Conservation (phyloP, 2,113 vertebrate genomes). For the Chamaea fasciata region DNA sequence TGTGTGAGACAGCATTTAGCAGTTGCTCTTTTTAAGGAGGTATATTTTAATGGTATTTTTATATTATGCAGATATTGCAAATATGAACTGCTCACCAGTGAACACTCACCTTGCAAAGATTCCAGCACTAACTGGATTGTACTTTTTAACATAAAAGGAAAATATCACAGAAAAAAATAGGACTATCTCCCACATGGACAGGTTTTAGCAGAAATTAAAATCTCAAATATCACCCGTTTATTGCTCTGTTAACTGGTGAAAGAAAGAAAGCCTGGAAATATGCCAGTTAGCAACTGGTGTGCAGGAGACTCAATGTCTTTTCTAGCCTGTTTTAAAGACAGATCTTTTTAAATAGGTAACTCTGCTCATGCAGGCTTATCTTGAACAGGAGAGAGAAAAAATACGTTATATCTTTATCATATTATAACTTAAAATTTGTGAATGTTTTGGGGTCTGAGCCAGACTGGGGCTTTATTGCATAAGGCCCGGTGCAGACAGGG, state of each 20-base stretch:
- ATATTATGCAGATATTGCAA: slow-evolving; percentile 27
- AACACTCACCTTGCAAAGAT: slow-evolving; percentile 6
- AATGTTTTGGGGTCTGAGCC: not conserved
- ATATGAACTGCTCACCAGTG: slow-evolving; percentile 41
- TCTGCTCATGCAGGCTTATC: not conserved
- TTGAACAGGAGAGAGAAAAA: not conserved
- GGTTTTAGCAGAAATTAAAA: slow-evolving; percentile 41
- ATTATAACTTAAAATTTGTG: not conserved
- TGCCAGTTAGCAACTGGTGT: not conserved
- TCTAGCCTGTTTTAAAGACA: not conserved
- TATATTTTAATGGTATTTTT: slow-evolving; percentile 42
- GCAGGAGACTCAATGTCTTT: not conserved
- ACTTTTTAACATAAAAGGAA: not conserved
- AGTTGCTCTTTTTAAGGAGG: slow-evolving; percentile 34
- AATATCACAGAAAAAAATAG: slow-evolving; percentile 14
- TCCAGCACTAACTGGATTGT: not conserved
- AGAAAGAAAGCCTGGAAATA: not conserved
- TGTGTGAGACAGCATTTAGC: not conserved
- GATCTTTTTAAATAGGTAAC: not conserved
- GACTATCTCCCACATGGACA: not conserved
- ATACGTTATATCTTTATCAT: not conserved
- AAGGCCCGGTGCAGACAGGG: not conserved
- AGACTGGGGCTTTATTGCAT: not conserved
- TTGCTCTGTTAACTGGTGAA: not conserved
- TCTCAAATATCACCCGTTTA: slow-evolving; percentile 25